Conservation (phyloP, 1,140 invertebrate species). For the Zaprionus ghesquierei region DNA sequence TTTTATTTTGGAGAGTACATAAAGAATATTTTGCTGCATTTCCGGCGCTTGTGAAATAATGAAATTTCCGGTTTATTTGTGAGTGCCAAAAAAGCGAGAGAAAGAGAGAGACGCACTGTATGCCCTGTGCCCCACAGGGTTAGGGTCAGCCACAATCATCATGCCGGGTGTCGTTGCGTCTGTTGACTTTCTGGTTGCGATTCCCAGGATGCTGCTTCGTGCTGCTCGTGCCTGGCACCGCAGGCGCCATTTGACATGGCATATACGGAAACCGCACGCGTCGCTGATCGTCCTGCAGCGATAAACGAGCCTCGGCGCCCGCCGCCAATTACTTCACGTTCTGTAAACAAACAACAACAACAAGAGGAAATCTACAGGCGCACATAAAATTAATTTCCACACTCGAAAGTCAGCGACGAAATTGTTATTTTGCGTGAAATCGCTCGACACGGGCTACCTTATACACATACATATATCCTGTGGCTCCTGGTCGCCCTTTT, state of each 20-base stretch:
- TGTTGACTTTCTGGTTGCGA: conserved; percentile 45
- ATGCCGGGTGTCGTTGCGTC: conserved; percentile 6
- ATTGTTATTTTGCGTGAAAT: conserved; percentile 73
- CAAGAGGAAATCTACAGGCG: background rate
- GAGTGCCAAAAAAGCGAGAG: conserved; percentile 40
- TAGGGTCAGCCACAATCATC: conserved; percentile 9
- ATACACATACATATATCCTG: conserved; percentile 9
- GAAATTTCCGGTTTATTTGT: conserved; percentile 39
- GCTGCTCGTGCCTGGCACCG: conserved; percentile 10
- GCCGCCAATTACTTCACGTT: conserved; percentile 70
- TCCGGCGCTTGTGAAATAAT: conserved; percentile 35
- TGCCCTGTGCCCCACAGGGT: background rate
- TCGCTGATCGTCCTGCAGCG: conserved; percentile 30
- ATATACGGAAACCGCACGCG: conserved; percentile 44
- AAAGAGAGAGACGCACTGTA: too few relatives aligned
- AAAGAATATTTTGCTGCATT: conserved; percentile 53
- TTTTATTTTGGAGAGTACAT: background rate
- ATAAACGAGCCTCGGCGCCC: conserved; percentile 48
- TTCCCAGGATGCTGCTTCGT: conserved; percentile 28
- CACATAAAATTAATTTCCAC: conserved; percentile 77
- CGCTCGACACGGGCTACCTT: conserved; percentile 40
- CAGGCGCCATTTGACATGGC: conserved; percentile 33
- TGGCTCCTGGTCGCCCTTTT: background rate
- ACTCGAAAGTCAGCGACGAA: conserved; percentile 51
- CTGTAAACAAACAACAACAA: conserved; percentile 55